Evolutionary conservation across 2,797 vertebrate genomes (phyloP).

Genomic region (Crax fasciolata): DNA sequence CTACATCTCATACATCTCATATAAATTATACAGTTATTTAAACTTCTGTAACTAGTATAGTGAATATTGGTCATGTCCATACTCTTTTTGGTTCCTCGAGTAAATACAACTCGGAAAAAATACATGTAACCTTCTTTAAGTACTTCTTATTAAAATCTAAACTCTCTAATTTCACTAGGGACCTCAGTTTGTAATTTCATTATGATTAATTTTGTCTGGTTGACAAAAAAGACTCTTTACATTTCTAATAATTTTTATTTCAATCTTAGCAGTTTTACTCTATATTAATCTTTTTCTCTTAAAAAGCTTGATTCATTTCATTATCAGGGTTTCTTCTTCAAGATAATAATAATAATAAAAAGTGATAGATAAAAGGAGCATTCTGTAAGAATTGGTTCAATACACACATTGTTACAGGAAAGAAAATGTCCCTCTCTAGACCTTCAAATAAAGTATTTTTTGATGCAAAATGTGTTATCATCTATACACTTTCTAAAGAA

Average conservation of each 20-base stretch:
- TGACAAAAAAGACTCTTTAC: constrained; percentile 14
- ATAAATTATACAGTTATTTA: not conserved
- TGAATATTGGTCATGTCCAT: not conserved
- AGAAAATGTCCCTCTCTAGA: not conserved
- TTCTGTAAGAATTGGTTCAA: not conserved
- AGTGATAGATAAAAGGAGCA: not conserved
- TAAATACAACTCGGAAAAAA: not conserved
- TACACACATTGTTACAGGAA: not conserved
- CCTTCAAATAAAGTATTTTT: not conserved
- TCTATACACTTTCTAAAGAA: not conserved
- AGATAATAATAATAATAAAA: constrained; percentile 34
- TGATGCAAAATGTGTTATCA: not conserved
- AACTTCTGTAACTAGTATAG: not conserved
- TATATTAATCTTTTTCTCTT: constrained; percentile 29
- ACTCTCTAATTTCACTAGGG: not conserved
- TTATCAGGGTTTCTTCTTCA: not conserved
- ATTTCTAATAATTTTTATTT: not conserved
- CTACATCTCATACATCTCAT: not conserved
- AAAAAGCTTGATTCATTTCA: constrained; percentile 8
- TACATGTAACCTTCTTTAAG: not conserved
- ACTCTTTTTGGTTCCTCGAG: accelerated
- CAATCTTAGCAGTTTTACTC: not conserved
- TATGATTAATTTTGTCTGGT: not conserved
- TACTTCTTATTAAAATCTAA: not conserved
- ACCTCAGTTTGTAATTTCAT: not conserved